A percentile compares a stretch with the other conserved stretches of the same genome.
These are phyloP conservation scores for Isichthys henryi DNA, from an alignment of 2,113 vertebrate species.

Conservation along the genomic window DNA sequence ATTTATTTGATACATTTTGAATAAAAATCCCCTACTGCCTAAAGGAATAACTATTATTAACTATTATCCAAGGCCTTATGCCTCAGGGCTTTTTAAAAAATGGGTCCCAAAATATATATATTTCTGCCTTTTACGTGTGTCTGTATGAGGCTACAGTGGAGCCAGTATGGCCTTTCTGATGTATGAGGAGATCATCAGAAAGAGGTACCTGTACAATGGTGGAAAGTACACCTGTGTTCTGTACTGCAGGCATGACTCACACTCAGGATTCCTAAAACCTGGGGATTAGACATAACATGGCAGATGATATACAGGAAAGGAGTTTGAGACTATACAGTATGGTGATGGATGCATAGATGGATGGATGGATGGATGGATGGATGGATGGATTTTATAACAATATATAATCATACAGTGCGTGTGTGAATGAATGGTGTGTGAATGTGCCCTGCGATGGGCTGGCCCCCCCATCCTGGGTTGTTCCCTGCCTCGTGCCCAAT, in stretches of 20 bases:
- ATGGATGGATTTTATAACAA: neutral
- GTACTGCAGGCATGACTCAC: neutral
- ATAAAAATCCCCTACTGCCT: neutral
- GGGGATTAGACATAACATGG: neutral
- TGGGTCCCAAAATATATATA: neutral
- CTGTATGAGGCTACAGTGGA: slow-evolving; percentile 23
- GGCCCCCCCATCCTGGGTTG: too few species aligned
- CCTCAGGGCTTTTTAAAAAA: slow-evolving; percentile 6
- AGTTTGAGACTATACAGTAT: neutral
- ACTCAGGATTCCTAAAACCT: neutral
- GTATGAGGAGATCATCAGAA: slow-evolving; percentile 18
- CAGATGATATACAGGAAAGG: neutral
- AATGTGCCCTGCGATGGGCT: too few species aligned
- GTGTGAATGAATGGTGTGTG: too few species aligned
- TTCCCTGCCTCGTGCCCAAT: too few species aligned
- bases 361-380: neutral
- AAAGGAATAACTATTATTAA: neutral
- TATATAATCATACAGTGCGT: neutral
- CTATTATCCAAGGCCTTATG: slow-evolving; percentile 3
- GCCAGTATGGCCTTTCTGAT: slow-evolving; percentile 14
- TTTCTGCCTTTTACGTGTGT: slow-evolving; percentile 7
- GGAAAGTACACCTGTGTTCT: neutral
- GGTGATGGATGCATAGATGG: neutral
- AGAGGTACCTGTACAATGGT: slow-evolving; percentile 10
- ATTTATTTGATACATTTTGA: slow-evolving; percentile 5